These are phyloP conservation scores for Peucedramus taeniatus DNA, from an alignment of 2,113 vertebrate species.

Conservation along the genomic window DNA sequence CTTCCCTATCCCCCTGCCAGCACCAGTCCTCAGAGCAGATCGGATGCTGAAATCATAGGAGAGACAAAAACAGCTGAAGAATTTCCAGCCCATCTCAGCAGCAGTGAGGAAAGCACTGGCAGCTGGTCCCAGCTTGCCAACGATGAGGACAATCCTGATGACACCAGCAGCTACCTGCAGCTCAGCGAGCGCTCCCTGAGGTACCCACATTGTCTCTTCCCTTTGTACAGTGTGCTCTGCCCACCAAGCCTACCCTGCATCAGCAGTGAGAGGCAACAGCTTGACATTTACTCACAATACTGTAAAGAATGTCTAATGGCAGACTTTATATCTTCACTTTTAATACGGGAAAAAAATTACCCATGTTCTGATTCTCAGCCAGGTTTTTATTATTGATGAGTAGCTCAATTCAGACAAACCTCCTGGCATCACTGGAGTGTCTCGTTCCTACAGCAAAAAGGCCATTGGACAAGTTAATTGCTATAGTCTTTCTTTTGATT, in stretches of 20 bases:
- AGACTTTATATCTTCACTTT: neutral
- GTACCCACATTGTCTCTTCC: conserved; percentile 34
- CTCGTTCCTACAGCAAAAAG: neutral
- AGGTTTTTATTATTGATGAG: neutral
- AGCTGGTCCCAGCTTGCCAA: conserved; percentile 94
- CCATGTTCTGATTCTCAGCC: neutral
- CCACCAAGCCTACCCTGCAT: neutral
- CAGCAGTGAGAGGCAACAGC: neutral
- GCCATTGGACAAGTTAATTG: neutral
- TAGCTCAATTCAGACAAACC: neutral
- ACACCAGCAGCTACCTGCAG: conserved; percentile 94
- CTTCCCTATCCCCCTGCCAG: conserved; percentile 21
- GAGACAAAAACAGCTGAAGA: conserved; percentile 75
- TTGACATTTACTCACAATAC: neutral
- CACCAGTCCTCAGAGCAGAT: neutral
- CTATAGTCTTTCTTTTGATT: neutral
- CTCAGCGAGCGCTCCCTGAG: conserved; percentile 89
- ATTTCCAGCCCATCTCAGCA: conserved; percentile 80
- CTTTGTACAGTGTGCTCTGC: neutral
- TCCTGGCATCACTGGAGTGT: neutral
- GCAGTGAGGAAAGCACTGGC: conserved; percentile 93
- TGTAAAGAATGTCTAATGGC: neutral
- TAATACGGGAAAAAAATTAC: neutral
- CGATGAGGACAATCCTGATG: conserved; percentile 90
- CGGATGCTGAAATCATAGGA: conserved; percentile 47